Conservation (phyloP, 2,113 vertebrate species). For the Lophochroa leadbeateri region DNA sequence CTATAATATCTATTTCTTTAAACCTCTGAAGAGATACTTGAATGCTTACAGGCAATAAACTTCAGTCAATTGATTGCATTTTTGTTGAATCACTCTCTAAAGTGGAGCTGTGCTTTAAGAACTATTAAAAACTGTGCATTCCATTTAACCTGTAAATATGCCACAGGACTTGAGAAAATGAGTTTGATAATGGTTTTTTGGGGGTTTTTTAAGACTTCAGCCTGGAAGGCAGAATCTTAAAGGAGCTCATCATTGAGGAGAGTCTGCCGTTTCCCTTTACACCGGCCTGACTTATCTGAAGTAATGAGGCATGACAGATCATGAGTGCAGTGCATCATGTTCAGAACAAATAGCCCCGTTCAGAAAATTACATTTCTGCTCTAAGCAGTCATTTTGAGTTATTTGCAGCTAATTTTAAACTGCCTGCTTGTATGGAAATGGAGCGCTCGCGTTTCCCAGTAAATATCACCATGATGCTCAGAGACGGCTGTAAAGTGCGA, state of each 20-base stretch:
- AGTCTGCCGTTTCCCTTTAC: not conserved
- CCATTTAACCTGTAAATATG: conserved; percentile 27
- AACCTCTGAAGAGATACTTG: not conserved
- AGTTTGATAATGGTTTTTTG: not conserved
- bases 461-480: not conserved
- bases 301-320: conserved; percentile 42
- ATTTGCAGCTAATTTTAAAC: conserved; percentile 33
- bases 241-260: not conserved
- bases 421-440: not conserved
- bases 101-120: conserved; percentile 16
- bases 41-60: not conserved
- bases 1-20: not conserved
- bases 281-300: not conserved
- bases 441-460: not conserved
- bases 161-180: conserved; percentile 23
- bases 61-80: conserved; percentile 1
- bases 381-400: conserved; percentile 10
- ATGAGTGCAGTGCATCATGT: conserved; percentile 2
- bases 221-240: conserved; percentile 18
- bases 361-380: conserved; percentile 33
- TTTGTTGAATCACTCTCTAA: not conserved
- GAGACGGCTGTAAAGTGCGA: not conserved
- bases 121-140: not conserved
- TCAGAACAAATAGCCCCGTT: conserved; percentile 11
- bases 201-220: not conserved